Percentiles rank a stretch among this genome's conserved stretches.
phyloP scores from a whole-genome alignment of 1,140 invertebrate genomes.

The Heliothis subflexa region DNA sequence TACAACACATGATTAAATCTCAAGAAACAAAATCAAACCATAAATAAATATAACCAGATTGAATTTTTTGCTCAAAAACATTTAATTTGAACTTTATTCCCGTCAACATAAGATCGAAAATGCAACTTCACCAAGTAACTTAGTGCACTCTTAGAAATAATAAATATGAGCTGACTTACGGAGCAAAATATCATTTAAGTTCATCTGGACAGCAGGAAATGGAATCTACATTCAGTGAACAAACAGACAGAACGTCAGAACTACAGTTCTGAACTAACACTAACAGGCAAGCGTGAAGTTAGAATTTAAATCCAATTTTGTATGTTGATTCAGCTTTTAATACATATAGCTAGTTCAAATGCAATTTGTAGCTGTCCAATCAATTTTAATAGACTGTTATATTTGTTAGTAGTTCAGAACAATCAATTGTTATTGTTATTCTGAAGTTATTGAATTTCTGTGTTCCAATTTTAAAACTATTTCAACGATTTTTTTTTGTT shows the following conservation, averaged over 20 bases:
- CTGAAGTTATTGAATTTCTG: not conserved
- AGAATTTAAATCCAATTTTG: constrained; percentile 31
- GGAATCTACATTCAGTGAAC: constrained; percentile 9
- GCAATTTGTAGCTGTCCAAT: not conserved
- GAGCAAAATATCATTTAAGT: not conserved
- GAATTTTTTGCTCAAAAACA: too few species aligned
- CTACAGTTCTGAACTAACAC: not conserved
- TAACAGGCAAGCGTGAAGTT: not conserved
- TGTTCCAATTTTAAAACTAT: constrained; percentile 1
- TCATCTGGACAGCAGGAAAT: constrained; percentile 29
- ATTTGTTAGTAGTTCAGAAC: not conserved
- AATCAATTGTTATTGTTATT: not conserved
- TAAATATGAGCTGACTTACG: not conserved
- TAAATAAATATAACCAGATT: too few species aligned
- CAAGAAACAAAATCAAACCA: too few species aligned
- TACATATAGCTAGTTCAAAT: not conserved
- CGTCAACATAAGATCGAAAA: too few species aligned
- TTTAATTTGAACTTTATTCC: too few species aligned
- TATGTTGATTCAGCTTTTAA: not conserved
- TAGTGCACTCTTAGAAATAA: not conserved
- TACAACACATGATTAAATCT: too few species aligned
- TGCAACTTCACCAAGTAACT: not conserved
- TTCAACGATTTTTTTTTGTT: too few species aligned
- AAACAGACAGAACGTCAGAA: constrained; percentile 11
- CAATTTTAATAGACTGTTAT: not conserved